Evolutionary conservation across 2,797 vertebrate genomes (phyloP), one percentile per base, ranked within the genome.

Genomic region (Momotus momota): DNA sequence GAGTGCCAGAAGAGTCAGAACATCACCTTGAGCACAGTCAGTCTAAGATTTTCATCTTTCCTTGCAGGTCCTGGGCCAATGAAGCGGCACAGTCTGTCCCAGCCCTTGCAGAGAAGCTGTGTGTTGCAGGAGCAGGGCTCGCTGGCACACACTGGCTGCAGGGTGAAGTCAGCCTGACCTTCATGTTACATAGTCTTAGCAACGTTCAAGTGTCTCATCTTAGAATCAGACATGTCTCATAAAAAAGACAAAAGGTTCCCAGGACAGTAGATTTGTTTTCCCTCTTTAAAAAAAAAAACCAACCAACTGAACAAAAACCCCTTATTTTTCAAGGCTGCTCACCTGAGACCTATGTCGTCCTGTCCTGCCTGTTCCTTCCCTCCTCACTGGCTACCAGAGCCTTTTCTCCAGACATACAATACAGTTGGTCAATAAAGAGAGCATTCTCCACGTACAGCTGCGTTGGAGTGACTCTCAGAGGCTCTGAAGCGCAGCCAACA

Each of bases 381-480:
- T 77, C 52, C 81, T 71, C 23, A 3, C 67, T 43, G 67, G 55
- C 78, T 64, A 45, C 73, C 65, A 87, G 40, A 91, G 71, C 81
- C 70, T 73, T 86, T 91, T 41, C 67, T 94, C 35, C 83, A 95
- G 93, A 96, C 89, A 93, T 9, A 69, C 57, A 93, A 92, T 82
- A 90, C 81, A 38, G 33, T 58, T 61, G 93, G 48, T 67, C 90
- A 81, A 93, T 86, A 93, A 94, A 95, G 94, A 60, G 49, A 87
- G 86, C 88, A 92, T 95, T 96, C 94, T 96, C 88, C 61, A 52
- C 7, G 38, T 96, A 65, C 93, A 95, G 95, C 95, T 93, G 90
- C 20, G 13, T 45, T 71, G 60, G 45, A 87, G 90, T 33, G 69
- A 88, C 58, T 93, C 82, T 90, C 81, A 61, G 45, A 77, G 83